Evolutionary conservation across 2,888 invertebrate species (phyloP), one percentile per base, ranked within the genome.

Genomic region (Harpalus rufipes): DNA sequence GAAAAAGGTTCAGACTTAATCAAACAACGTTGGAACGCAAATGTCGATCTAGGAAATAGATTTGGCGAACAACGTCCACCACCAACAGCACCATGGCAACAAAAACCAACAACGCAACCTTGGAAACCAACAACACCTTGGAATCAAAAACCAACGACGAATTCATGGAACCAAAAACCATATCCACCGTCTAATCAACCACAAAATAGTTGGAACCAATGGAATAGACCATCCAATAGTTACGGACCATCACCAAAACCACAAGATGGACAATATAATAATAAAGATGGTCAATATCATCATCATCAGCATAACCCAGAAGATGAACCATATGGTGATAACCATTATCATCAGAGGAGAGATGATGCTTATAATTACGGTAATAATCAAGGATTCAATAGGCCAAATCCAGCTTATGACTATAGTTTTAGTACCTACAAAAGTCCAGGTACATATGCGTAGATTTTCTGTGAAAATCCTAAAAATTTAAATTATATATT

Each of bases 1-100:
- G 91, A 91, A 85, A 89, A 90, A 80, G 91, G 90, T 5, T 89
- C 89, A 0, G 90, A 91, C 82, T 88, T 89, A 74, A 90, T 91
- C 41, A 90, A 90, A 85, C 87, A 89, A 80, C 89, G 89, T 87
- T 90, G 90, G 89, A 51, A 25, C 32, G 56, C 61, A 12, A 32
- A 21, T 32, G 21, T 21, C 21, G 68, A 25, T 0, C n/a, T 59
- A 8, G 80, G 80, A 7, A 63, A 63, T 21, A 58, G 84, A 25
- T 84, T 84, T 78, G 78, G 84, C 0, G 59, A 8, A 51, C 7
- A 51, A 21, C 21, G 76, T 41, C n/a, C n/a, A n/a, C 18, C 74
- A n/a, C 41, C 32, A 25, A 39, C 18, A 1, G 6, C 58, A 10
- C 41, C 76, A 32, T 25, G 44, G 58, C 7, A 5, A 12, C 72